Conservation (phyloP, 2,797 vertebrate genomes). For the Myotis daubentonii region DNA sequence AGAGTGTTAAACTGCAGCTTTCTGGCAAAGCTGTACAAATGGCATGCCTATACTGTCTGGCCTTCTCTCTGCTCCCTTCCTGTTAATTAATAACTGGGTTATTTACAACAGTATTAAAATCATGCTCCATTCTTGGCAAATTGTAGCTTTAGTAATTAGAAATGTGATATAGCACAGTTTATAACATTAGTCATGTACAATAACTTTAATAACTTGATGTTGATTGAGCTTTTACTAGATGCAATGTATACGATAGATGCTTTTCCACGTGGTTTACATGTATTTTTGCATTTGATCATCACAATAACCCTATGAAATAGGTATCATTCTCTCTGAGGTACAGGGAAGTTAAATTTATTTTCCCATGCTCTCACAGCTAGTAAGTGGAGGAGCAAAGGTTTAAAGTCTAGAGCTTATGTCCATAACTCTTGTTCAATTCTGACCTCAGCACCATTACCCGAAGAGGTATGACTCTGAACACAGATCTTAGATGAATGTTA, state of each 20-base stretch:
- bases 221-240: not conserved
- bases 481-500: constrained; percentile 52
- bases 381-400: constrained; percentile 20
- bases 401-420: constrained; percentile 2
- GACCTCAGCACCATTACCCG: constrained; percentile 30
- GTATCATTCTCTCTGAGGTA: not conserved
- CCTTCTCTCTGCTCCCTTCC: not conserved
- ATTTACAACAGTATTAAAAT: not conserved
- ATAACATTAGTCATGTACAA: not conserved
- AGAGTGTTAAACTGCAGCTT: not conserved
- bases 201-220: not conserved
- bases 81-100: not conserved
- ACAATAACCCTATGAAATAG: not conserved
- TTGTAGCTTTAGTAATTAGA: not conserved
- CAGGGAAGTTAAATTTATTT: not conserved
- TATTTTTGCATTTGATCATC: constrained; percentile 5
- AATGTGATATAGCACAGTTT: not conserved
- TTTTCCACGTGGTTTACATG: not conserved
- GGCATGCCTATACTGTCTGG: not conserved
- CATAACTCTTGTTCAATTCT: constrained; percentile 23
- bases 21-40: not conserved
- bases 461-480: constrained; percentile 31
- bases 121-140: not conserved
- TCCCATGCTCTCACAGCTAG: not conserved
- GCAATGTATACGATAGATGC: not conserved